Evolutionary conservation across 2,888 invertebrate species (phyloP), one percentile per base, ranked within the genome.

Genomic region (Hypena proboscidalis): DNA sequence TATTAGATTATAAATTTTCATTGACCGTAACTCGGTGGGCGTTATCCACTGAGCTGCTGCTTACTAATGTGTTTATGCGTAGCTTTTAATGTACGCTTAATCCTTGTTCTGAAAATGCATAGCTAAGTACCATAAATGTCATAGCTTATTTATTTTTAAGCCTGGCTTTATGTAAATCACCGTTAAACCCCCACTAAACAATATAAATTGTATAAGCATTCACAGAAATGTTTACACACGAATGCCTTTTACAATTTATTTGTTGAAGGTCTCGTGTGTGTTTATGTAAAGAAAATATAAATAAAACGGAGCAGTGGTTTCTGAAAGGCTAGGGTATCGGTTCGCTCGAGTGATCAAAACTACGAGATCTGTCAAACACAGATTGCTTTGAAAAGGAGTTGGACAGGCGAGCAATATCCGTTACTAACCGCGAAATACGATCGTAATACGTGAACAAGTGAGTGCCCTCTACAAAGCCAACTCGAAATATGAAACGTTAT

Each of bases 341-440:
- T 67, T 65, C 77, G 79, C 74, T 75, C 62, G 67, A 72, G 66
- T 79, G 82, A 79, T 82, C 81, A 79, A 75, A 83, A 78, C 80
- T 75, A 65, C 57, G 71, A 70, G 74, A 73, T 81, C 77, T 81
- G 80, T 82, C 84, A 80, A 79, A 80, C 71, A 64, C 84, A 83
- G 82, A 80, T 80, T 78, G 76, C 72, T 78, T 75, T 61, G 66
- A 61, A 70, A 78, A 77, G 75, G 66, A 80, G 70, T 74, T 62
- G 66, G 74, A 74, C 70, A 70, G 53, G 69, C 70, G 69, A 56
- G 66, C 74, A 70, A 74, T 78, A 78, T 77, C 74, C 72, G 70
- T 61, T 69, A 67, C 65, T 57, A 62, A 69, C 62, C 64, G 56
- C 66, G 55, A 73, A 72, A 70, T 64, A 51, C 57, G 60, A 67